A percentile compares a stretch with the other conserved stretches of the same genome.
These are phyloP conservation scores for Ptychadena robeensis DNA, from an alignment of 2,797 vertebrate genomes.

Conservation along the genomic window DNA sequence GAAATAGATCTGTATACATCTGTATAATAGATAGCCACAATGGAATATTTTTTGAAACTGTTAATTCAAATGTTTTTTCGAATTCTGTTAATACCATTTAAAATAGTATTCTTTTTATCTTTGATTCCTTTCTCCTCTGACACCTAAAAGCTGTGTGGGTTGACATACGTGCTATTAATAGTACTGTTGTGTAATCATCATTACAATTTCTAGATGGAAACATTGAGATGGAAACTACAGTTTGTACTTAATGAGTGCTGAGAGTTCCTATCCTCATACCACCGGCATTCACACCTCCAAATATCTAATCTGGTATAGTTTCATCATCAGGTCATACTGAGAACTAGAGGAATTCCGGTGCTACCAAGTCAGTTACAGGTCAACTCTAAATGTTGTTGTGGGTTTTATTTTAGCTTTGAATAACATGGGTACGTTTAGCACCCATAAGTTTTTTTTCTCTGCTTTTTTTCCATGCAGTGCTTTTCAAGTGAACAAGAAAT, in stretches of 20 bases:
- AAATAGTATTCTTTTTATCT: neutral
- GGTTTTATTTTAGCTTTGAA: no score
- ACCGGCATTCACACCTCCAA: neutral
- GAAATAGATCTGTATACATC: no score
- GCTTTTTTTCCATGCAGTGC: no score
- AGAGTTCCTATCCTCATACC: neutral
- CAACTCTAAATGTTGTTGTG: no score
- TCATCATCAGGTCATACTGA: neutral
- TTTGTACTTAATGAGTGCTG: neutral
- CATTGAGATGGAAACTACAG: neutral
- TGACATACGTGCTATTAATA: neutral
- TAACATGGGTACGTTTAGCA: no score
- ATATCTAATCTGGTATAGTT: neutral
- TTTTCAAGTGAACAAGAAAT: no score
- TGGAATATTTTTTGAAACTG: no score
- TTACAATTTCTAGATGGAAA: neutral
- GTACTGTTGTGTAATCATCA: neutral
- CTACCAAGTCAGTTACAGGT: no score
- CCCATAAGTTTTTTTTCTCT: no score
- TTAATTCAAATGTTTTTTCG: no score
- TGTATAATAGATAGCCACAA: neutral
- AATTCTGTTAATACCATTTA: conserved; percentile 3
- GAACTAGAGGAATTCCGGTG: neutral
- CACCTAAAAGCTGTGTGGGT: conserved; percentile 2
- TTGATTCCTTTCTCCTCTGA: neutral